A percentile compares a stretch with the other conserved stretches of the same genome.
Conservation (phyloP, 2,888 invertebrate species). For the Lycaena phlaeas region DNA sequence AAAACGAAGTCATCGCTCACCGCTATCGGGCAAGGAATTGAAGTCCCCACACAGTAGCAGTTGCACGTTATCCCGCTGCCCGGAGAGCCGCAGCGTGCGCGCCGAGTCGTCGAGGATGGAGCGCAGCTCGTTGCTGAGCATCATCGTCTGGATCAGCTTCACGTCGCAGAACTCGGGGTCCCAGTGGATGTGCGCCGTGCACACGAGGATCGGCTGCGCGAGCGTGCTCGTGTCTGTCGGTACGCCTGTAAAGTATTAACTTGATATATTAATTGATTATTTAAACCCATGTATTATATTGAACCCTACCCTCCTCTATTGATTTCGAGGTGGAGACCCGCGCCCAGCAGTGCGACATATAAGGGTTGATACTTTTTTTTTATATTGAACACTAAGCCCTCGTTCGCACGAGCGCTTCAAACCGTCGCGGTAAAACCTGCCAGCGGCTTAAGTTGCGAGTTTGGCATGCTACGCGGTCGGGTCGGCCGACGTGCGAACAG, state of each 20-base stretch:
- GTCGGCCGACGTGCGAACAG: too few relatives aligned
- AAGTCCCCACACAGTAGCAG: slow-evolving; percentile 97
- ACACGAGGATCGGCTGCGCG: slow-evolving; percentile 91
- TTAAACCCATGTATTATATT: too few relatives aligned
- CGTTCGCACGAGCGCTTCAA: too few relatives aligned
- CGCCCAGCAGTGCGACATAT: too few relatives aligned
- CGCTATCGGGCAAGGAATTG: slow-evolving; percentile 98
- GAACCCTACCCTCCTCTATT: too few relatives aligned
- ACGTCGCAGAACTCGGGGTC: slow-evolving; percentile 99
- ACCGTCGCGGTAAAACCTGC: too few relatives aligned
- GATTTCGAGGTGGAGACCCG: too few relatives aligned
- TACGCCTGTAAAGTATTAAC: slow-evolving; percentile 74
- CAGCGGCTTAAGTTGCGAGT: too few relatives aligned
- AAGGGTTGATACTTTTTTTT: too few relatives aligned
- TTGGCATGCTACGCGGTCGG: too few relatives aligned
- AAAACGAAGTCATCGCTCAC: slow-evolving; percentile 41
- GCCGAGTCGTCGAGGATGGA: slow-evolving; percentile 90
- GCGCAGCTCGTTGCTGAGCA: slow-evolving; percentile 95
- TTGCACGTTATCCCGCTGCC: slow-evolving; percentile 88
- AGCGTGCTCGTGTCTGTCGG: slow-evolving; percentile 83
- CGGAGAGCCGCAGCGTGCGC: slow-evolving; percentile 81
- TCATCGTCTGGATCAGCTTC: slow-evolving; percentile 99
- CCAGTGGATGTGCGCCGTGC: slow-evolving; percentile 99
- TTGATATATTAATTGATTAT: too few relatives aligned
- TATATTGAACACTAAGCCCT: too few relatives aligned